A percentile compares a stretch with the other conserved stretches of the same genome.
phyloP scores from a whole-genome alignment of 2,113 vertebrate species.

The Lanius ludovicianus region DNA sequence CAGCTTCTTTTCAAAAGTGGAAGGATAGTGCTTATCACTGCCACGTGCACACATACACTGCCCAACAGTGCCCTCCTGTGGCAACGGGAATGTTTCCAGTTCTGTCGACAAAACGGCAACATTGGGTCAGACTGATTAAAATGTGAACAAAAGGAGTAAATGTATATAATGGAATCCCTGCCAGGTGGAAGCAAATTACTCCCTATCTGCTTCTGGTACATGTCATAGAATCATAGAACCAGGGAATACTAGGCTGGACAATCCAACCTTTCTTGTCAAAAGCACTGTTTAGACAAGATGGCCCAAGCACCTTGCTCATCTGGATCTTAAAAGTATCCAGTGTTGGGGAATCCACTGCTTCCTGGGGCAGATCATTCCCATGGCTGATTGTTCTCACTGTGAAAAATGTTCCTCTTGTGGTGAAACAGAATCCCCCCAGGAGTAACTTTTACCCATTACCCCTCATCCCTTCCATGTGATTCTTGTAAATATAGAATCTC shows the following conservation, averaged over 20 bases:
- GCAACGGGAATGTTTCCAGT: not conserved
- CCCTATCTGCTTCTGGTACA: not conserved
- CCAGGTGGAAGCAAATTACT: not conserved
- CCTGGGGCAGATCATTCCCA: not conserved
- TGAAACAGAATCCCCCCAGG: not conserved
- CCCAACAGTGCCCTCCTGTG: conserved; percentile 50
- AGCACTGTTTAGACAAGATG: not conserved
- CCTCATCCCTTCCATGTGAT: not conserved
- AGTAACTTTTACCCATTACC: not conserved
- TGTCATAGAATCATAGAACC: not conserved
- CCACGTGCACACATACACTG: not conserved
- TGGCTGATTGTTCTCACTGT: not conserved
- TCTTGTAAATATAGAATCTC: not conserved
- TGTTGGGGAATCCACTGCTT: not conserved
- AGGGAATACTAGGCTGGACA: not conserved
- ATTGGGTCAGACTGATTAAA: not conserved
- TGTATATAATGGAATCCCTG: too few relatives aligned
- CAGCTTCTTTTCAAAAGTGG: not conserved
- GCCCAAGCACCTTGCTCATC: not conserved
- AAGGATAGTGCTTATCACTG: not conserved
- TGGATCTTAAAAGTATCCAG: not conserved
- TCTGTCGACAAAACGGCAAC: not conserved
- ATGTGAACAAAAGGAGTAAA: not conserved
- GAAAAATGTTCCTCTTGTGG: not conserved
- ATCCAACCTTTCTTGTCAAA: not conserved